phyloP scores from a whole-genome alignment of 1,140 invertebrate species.

The Panagrolaimus sp. region DNA sequence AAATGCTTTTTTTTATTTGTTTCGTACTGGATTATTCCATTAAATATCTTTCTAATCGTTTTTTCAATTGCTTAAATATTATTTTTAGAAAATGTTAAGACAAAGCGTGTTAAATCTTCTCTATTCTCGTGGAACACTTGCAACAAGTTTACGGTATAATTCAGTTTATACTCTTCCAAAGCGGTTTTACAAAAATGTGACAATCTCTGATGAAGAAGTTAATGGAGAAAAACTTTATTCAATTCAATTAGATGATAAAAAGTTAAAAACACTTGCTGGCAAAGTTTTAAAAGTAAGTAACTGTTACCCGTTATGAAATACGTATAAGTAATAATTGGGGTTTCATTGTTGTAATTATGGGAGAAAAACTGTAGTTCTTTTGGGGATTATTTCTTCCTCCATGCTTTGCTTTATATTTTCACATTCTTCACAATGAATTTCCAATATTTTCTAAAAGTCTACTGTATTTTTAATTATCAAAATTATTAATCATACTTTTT shows the following conservation, averaged over 20 bases:
- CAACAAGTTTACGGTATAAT: constrained; percentile 15
- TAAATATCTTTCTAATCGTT: too few relatives aligned
- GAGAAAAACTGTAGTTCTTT: background rate
- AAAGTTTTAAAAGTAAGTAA: constrained; percentile 17
- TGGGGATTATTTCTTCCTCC: background rate
- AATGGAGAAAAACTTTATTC: constrained; percentile 12
- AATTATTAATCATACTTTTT: constrained; percentile 12
- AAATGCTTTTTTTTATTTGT: background rate
- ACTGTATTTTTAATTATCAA: too few relatives aligned
- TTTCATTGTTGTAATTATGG: background rate
- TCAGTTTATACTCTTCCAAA: constrained; percentile 20
- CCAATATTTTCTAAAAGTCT: constrained; percentile 10
- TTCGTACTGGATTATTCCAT: background rate
- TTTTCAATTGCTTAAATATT: too few relatives aligned
- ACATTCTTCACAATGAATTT: constrained; percentile 10
- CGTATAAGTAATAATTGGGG: too few relatives aligned
- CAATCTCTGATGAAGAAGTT: constrained; percentile 3
- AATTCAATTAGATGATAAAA: constrained; percentile 24
- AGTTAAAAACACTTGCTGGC: constrained; percentile 26
- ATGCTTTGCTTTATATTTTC: background rate
- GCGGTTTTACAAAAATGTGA: constrained; percentile 26
- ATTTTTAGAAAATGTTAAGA: background rate
- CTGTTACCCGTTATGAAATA: background rate
- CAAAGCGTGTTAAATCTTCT: background rate
- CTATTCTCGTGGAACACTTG: constrained; percentile 11